Evolutionary conservation across 2,888 invertebrate species (phyloP), one percentile per base, ranked within the genome.

Genomic region (Drosophila diplacantha): DNA sequence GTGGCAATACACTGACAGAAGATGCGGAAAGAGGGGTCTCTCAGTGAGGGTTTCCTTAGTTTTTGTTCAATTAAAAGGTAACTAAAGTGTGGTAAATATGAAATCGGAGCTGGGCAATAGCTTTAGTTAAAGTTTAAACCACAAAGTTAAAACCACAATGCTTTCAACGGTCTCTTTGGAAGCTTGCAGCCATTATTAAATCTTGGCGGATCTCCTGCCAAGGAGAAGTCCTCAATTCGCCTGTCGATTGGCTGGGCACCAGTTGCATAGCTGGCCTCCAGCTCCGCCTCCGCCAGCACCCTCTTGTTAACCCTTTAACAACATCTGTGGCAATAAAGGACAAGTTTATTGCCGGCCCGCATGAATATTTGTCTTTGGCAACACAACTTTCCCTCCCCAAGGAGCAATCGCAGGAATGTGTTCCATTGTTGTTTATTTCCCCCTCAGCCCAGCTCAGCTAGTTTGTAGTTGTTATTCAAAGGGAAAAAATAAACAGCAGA

Each of bases 381-480:
- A 5, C 38, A 24, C n/a, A 59, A 59, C 44, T 59, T 61, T 60
- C 35, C 22, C 9, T 64, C 52, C 64, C 61, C 26, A 51, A 35
- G 52, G 61, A 51, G 41, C 61, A 64, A 61, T 61, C 65, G 52
- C 52, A 11, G 31, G 51, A 61, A 43, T 61, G 64, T 61, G 52
- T 64, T 61, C 51, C 61, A 64, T 61, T 61, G 61, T 61, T 64
- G 61, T 61, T 51, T 64, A 63, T 51, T 64, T 64, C 31, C 29
- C 34, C 31, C 3, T 11, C 47, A 22, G n/a, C n/a, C 14, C 22
- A 43, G 50, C 64, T 61, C 31, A 35, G 50, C 64, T 64, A 63
- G 51, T 64, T 61, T 61, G 65, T 61, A 63, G 64, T 61, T 61
- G n/a, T 37, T 26, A n/a, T 26, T 20, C n/a, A 47, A 49, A 60